Conservation (phyloP, 2,113 vertebrate genomes). For the Gallinago media region DNA sequence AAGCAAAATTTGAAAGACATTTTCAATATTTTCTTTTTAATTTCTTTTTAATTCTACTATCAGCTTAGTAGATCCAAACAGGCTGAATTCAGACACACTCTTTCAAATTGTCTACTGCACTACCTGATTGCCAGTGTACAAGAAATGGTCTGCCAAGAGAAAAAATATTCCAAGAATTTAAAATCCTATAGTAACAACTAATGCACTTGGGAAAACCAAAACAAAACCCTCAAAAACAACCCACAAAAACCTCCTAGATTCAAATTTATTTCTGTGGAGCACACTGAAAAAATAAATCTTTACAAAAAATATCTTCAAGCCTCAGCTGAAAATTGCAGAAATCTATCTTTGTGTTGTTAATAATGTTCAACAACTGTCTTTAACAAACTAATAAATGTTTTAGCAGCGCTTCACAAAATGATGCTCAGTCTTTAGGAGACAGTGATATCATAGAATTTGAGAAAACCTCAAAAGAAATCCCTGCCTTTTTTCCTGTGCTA, state of each 20-base stretch:
- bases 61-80: not conserved
- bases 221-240: not conserved
- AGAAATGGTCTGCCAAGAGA: conserved; percentile 1
- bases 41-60: not conserved
- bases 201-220: not conserved
- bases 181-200: not conserved
- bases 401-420: not conserved
- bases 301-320: not conserved
- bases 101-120: not conserved
- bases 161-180: not conserved
- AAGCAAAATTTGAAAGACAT: not conserved
- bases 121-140: not conserved
- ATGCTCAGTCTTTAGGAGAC: conserved; percentile 27
- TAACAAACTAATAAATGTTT: not conserved
- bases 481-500: conserved; percentile 25
- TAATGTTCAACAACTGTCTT: not conserved
- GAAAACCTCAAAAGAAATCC: conserved; percentile 52
- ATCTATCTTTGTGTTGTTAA: not conserved
- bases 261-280: not conserved
- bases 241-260: not conserved
- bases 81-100: not conserved
- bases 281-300: not conserved
- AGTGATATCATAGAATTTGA: conserved; percentile 47
- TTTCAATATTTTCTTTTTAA: not conserved
- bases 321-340: not conserved